Percentiles rank a stretch among this genome's conserved stretches.
Evolutionary conservation across 2,888 invertebrate species (phyloP).

Genomic region (Drosophila anomalata): DNA sequence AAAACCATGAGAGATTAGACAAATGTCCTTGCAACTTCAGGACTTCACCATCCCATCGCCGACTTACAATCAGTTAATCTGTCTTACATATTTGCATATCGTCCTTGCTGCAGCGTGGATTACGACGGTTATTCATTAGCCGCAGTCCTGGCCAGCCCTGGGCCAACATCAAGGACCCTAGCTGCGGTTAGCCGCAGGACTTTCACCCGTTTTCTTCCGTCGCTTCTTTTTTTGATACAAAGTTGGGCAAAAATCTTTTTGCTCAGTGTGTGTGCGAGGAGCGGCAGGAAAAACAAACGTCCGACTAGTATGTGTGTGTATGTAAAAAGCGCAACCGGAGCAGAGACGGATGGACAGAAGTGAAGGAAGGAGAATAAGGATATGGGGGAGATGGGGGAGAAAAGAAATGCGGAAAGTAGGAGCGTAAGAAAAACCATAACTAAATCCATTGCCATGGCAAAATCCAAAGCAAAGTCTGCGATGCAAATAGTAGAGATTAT

Average conservation of each 20-base stretch:
- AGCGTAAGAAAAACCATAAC: slow-evolving; percentile 76
- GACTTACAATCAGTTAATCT: slow-evolving; percentile 36
- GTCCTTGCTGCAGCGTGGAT: slow-evolving; percentile 44
- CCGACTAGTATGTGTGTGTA: slow-evolving; percentile 29
- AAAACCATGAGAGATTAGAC: slow-evolving; percentile 13
- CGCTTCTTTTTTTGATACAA: slow-evolving; percentile 10
- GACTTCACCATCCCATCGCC: not conserved
- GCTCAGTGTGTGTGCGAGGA: slow-evolving; percentile 59
- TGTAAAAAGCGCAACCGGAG: slow-evolving; percentile 68
- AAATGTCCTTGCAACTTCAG: not conserved
- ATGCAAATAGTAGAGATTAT: slow-evolving; percentile 80
- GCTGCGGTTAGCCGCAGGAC: slow-evolving; percentile 47
- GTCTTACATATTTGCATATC: slow-evolving; percentile 49
- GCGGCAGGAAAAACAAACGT: slow-evolving; percentile 60
- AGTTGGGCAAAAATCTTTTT: slow-evolving; percentile 65
- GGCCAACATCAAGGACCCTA: slow-evolving; percentile 54
- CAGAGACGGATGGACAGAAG: slow-evolving; percentile 41
- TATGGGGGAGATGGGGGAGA: not conserved
- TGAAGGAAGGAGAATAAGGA: slow-evolving; percentile 7
- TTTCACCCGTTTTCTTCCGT: not conserved
- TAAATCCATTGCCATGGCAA: slow-evolving; percentile 76
- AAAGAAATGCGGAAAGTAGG: slow-evolving; percentile 37
- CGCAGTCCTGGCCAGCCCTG: slow-evolving; percentile 31
- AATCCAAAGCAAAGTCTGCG: slow-evolving; percentile 80
- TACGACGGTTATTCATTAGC: slow-evolving; percentile 63